Evolutionary conservation across 2,797 vertebrate species (phyloP), one percentile per base, ranked within the genome.

Genomic region (Taenioides sp.): DNA sequence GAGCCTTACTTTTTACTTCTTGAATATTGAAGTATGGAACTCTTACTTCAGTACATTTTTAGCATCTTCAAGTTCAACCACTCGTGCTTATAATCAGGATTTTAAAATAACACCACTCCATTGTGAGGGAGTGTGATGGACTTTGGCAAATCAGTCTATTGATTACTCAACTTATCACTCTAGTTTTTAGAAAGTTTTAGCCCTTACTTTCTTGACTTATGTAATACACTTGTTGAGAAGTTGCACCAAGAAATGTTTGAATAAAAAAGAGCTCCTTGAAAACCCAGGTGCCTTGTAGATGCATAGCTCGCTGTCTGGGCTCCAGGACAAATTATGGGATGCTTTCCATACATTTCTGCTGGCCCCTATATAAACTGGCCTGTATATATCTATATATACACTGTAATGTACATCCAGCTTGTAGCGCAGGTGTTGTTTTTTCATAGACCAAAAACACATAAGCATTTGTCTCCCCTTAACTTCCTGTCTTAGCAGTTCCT

Each of bases 301-400:
- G 65, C 47, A 66, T 66, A 52, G 65, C 27, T 66, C 25, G 47
- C 65, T 66, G 65, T 66, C 47, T 52, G 65, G 11, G 65, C 43
- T 50, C 47, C 65, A 52, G 65, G 18, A 66, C 49, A 66, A 66
- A 66, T 66, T 52, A 31, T 22, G 25, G 17, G 18, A 66, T n/a
- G 25, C 47, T 31, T 66, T 66, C 65, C 65, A 66, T 66, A 66
- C 65, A 66, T 66, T 66, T 66, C 20, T 52, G 65, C 49, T 27
- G 49, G 9, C 25, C 47, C 65, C 49, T 66, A 66, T 66, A 66
- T 34, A 54, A 18, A 54, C 7, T 40, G 49, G 47, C 49, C 65
- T 11, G 25, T 66, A 66, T 66, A 66, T 66, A n/a, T 66, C n/a
- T 64, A 20, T 65, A 47, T 52, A 49, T 25, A 65, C 49, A 52